These are phyloP conservation scores for Zaprionus gabonicus DNA, from an alignment of 1,140 invertebrate genomes.

Conservation along the genomic window DNA sequence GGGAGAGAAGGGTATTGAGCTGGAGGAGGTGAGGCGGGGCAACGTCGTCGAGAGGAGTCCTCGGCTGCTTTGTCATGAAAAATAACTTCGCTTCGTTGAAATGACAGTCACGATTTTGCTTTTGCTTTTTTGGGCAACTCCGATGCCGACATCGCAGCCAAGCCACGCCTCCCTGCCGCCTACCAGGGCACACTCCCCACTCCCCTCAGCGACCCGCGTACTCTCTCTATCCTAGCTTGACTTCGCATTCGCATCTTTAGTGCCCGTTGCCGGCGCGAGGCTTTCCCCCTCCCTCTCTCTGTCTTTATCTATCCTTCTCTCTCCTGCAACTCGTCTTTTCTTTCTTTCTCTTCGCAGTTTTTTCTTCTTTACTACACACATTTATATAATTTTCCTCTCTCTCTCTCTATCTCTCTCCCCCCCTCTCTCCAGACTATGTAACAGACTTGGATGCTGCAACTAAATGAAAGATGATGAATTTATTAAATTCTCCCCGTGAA, in stretches of 20 bases:
- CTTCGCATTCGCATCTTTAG: slow-evolving; percentile 36
- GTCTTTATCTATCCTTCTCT: slow-evolving; percentile 19
- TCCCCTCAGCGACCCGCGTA: not conserved
- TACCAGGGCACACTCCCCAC: not conserved
- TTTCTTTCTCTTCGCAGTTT: slow-evolving; percentile 20
- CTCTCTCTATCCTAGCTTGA: not conserved
- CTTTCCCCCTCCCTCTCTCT: not conserved
- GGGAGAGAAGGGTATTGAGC: not conserved
- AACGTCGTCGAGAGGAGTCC: slow-evolving; percentile 36
- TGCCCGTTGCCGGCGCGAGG: slow-evolving; percentile 33
- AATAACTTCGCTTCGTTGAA: slow-evolving; percentile 82
- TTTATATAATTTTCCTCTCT: slow-evolving; percentile 52
- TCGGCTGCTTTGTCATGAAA: slow-evolving; percentile 78
- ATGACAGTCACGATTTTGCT: slow-evolving; percentile 79
- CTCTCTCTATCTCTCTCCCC: not conserved
- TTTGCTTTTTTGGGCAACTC: slow-evolving; percentile 51
- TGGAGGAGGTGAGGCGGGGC: not conserved
- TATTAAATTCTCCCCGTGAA: slow-evolving; percentile 67
- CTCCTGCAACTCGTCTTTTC: slow-evolving; percentile 25
- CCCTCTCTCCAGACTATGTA: slow-evolving; percentile 18
- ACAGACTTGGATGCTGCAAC: slow-evolving; percentile 58
- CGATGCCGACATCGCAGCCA: slow-evolving; percentile 22
- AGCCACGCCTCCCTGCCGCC: slow-evolving; percentile 26
- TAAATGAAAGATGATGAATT: slow-evolving; percentile 82
- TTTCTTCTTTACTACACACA: slow-evolving; percentile 36